Percentiles rank a stretch among this genome's conserved stretches.
Evolutionary conservation across 2,888 invertebrate species (phyloP).

Genomic region (Chaetoderma sp.): DNA sequence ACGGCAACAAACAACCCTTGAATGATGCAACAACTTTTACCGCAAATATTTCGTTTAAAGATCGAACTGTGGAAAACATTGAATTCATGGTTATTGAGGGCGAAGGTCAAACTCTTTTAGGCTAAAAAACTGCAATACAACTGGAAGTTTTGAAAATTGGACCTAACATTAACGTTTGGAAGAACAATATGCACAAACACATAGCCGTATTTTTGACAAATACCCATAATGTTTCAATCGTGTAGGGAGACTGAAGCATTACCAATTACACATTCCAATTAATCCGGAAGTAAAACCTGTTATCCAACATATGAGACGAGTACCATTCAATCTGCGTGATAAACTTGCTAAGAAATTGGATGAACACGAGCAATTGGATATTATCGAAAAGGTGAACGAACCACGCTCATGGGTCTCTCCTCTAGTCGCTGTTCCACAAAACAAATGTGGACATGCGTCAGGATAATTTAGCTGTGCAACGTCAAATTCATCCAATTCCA

Average conservation of each 20-base stretch:
- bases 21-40: no score
- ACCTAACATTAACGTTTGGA: no score
- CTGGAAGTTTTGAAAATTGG: neutral
- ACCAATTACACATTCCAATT: neutral
- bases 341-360: neutral
- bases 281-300: neutral
- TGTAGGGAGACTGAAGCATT: neutral
- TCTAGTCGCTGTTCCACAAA: neutral
- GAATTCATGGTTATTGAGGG: neutral
- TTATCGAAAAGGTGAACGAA: neutral
- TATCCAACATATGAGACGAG: neutral
- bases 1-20: no score
- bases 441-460: no score
- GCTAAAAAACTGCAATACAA: constrained; percentile 1
- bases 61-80: neutral
- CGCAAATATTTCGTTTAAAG: no score
- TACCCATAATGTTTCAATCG: neutral
- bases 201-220: neutral
- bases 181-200: no score
- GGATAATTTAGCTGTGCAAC: no score
- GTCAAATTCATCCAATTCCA: constrained; percentile 1
- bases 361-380: neutral
- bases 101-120: neutral
- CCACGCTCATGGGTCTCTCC: neutral
- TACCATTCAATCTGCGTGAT: neutral